Evolutionary conservation across 2,113 vertebrate species (phyloP).

Genomic region (Poecilia latipinna): DNA sequence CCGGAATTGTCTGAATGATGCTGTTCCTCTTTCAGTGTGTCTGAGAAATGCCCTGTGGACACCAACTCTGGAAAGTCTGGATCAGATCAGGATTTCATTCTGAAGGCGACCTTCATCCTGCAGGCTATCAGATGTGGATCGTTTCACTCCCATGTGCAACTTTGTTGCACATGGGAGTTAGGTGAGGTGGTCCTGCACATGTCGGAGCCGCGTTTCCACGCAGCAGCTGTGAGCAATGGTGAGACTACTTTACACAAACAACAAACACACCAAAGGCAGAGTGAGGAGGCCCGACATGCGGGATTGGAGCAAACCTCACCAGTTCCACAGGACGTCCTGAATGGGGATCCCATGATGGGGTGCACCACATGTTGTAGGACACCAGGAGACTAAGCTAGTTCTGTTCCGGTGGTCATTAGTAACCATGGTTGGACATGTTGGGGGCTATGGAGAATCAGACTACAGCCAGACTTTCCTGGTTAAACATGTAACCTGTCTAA

Average conservation of each 20-base stretch:
- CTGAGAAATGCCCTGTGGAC: not conserved
- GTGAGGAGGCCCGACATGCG: constrained; percentile 35
- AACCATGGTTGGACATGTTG: constrained; percentile 15
- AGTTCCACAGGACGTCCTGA: constrained; percentile 60
- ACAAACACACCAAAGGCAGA: constrained; percentile 13
- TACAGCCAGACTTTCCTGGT: not conserved
- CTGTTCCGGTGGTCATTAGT: constrained; percentile 52
- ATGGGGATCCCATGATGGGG: constrained; percentile 13
- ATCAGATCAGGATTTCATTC: constrained; percentile 14
- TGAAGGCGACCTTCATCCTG: constrained; percentile 3
- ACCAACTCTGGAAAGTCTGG: not conserved
- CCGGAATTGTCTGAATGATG: not conserved
- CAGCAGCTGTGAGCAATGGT: constrained; percentile 60
- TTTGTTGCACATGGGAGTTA: constrained; percentile 30
- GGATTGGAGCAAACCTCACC: constrained; percentile 41
- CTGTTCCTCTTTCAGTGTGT: not conserved
- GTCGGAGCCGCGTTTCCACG: constrained; percentile 22
- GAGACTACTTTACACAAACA: constrained; percentile 30
- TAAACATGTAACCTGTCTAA: not conserved
- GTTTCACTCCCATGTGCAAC: constrained; percentile 13
- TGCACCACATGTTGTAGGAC: constrained; percentile 65
- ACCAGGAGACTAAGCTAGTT: constrained; percentile 39
- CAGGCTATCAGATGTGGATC: constrained; percentile 35
- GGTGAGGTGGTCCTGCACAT: constrained; percentile 39
- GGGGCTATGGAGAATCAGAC: not conserved